These are phyloP conservation scores for Sinotaia quadrata DNA, from an alignment of 2,888 invertebrate genomes.

Conservation along the genomic window DNA sequence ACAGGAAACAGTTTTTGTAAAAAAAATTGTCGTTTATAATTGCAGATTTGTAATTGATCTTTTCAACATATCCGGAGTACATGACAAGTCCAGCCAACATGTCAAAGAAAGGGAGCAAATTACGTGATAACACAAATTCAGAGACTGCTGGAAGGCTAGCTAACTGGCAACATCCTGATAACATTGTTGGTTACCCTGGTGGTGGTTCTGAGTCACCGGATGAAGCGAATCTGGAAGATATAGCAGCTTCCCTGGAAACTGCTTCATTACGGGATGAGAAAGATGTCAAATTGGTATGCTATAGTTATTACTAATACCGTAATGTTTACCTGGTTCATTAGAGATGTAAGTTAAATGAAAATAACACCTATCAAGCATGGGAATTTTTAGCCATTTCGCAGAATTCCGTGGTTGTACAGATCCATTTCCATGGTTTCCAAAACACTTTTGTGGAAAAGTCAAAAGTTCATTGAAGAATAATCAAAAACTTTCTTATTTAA, in stretches of 20 bases:
- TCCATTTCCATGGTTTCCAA: too few species aligned
- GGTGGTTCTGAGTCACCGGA: conserved; percentile 40
- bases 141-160: conserved; percentile 37
- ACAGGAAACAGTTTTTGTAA: too few species aligned
- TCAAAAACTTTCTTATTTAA: too few species aligned
- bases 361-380: too few species aligned
- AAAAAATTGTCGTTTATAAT: too few species aligned
- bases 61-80: too few species aligned
- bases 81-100: conserved; percentile 19
- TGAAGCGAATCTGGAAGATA: conserved; percentile 25
- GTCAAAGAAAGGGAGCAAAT: conserved; percentile 35
- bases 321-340: not conserved
- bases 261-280: conserved; percentile 34
- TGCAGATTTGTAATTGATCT: too few species aligned
- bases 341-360: too few species aligned
- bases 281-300: conserved; percentile 5
- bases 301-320: not conserved
- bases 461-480: too few species aligned
- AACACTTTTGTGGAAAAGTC: too few species aligned
- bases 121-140: conserved; percentile 38
- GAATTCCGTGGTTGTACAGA: too few species aligned
- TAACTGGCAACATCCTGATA: conserved; percentile 34
- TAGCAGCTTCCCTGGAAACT: conserved; percentile 28
- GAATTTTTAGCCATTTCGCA: too few species aligned
- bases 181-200: conserved; percentile 25